Evolutionary conservation across 1,140 invertebrate genomes (phyloP).

Genomic region (Scaptodrosophila lebanonensis): DNA sequence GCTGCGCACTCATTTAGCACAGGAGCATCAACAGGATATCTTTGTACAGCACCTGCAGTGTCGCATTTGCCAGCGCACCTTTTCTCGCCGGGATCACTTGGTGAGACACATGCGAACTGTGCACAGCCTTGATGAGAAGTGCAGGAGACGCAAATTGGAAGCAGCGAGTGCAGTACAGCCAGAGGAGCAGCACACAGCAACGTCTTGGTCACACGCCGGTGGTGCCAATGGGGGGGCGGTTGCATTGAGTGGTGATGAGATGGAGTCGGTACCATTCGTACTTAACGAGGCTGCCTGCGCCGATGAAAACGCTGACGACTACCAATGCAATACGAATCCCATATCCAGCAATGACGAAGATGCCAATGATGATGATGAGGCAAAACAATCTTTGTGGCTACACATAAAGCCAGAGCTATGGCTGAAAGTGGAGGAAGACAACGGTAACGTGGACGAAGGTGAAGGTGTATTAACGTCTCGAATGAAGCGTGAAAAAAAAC

Average conservation of each 20-base stretch:
- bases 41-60: slow-evolving; percentile 30
- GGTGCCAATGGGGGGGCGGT: slow-evolving; percentile 38
- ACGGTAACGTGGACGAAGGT: too few relatives aligned
- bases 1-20: slow-evolving; percentile 47
- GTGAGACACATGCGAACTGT: slow-evolving; percentile 54
- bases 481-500: too few relatives aligned
- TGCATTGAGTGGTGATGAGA: slow-evolving; percentile 28
- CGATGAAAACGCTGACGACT: slow-evolving; percentile 24
- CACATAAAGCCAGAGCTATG: slow-evolving; percentile 57
- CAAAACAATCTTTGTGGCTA: slow-evolving; percentile 49
- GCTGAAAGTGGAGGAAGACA: slow-evolving; percentile 28
- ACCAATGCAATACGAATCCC: slow-evolving; percentile 56
- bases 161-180: background rate
- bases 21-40: slow-evolving; percentile 41
- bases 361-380: slow-evolving; percentile 37
- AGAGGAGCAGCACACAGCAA: slow-evolving; percentile 4
- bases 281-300: slow-evolving; percentile 24
- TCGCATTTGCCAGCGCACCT: slow-evolving; percentile 42
- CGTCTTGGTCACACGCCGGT: slow-evolving; percentile 6
- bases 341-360: slow-evolving; percentile 70
- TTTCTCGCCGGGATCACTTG: slow-evolving; percentile 59
- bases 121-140: slow-evolving; percentile 27
- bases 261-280: slow-evolving; percentile 48
- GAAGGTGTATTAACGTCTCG: too few relatives aligned
- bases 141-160: slow-evolving; percentile 5